Percentiles rank a stretch among this genome's conserved stretches.
Conservation (phyloP, 2,113 vertebrate genomes). For the Clarias batrachus region DNA sequence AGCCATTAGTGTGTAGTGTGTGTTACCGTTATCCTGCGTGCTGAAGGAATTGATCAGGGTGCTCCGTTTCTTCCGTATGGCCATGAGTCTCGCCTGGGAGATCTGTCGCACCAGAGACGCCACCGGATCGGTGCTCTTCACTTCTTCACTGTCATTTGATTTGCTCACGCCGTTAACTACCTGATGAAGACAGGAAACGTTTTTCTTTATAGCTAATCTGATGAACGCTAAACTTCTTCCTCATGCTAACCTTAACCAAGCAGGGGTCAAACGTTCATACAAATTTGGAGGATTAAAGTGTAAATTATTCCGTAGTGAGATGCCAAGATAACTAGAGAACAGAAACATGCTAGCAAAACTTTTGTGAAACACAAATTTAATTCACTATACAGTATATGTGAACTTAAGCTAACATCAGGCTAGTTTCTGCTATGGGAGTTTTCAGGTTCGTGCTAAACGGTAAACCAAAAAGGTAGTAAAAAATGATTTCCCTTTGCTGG, state of each 20-base stretch:
- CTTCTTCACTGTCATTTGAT: constrained; percentile 70
- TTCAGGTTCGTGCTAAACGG: not conserved
- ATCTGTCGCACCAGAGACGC: constrained; percentile 67
- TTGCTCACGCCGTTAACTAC: constrained; percentile 74
- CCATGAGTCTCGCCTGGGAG: constrained; percentile 70
- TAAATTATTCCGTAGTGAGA: not conserved
- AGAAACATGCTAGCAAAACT: not conserved
- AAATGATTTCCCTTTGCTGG: not conserved
- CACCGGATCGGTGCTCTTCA: constrained; percentile 66
- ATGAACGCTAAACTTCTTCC: not conserved
- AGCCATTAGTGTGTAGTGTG: not conserved
- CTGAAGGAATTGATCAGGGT: constrained; percentile 61
- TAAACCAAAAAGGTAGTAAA: not conserved
- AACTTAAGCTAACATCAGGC: not conserved
- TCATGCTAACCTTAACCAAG: not conserved
- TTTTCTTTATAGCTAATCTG: not conserved
- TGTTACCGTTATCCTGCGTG: constrained; percentile 72
- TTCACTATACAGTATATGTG: not conserved
- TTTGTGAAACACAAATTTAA: not conserved
- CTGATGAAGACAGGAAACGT: constrained; percentile 49
- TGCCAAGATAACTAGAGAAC: not conserved
- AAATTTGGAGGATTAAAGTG: not conserved
- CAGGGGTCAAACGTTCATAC: not conserved
- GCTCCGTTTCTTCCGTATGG: constrained; percentile 70
- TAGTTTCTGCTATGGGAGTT: not conserved